phyloP scores from a whole-genome alignment of 2,113 vertebrate species.

The Anguilla japonica region DNA sequence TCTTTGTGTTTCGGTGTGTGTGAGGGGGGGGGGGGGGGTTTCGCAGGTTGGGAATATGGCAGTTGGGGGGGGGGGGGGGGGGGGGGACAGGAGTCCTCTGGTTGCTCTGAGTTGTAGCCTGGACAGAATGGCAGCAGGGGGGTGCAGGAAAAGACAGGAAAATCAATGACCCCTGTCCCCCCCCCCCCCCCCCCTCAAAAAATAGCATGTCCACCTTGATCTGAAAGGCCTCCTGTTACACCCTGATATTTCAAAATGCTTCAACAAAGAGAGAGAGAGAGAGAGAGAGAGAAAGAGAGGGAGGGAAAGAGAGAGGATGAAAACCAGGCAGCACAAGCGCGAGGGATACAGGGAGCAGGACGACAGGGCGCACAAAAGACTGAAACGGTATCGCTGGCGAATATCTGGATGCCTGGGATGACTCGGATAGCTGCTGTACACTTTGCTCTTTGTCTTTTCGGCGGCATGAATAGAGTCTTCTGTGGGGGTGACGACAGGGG shows the following conservation, averaged over 20 bases:
- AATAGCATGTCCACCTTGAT: background rate
- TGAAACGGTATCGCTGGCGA: constrained; percentile 66
- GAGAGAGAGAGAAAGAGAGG: background rate
- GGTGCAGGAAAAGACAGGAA: constrained; percentile 28
- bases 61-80: background rate
- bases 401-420: constrained; percentile 72
- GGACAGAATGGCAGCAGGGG: constrained; percentile 39
- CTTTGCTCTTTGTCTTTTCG: constrained; percentile 67
- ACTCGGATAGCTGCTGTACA: constrained; percentile 64
- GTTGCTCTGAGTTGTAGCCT: constrained; percentile 23
- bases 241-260: constrained; percentile 31
- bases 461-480: constrained; percentile 70
- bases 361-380: constrained; percentile 49
- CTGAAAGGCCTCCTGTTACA: constrained; percentile 38
- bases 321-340: background rate
- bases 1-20: background rate
- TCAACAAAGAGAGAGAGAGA: background rate
- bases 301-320: background rate
- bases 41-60: background rate
- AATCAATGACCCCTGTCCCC: constrained; percentile 41
- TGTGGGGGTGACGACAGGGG: constrained; percentile 72
- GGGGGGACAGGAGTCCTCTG: background rate
- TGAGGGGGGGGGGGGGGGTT: background rate
- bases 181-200: background rate
- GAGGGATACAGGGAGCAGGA: constrained; percentile 1